Evolutionary conservation across 2,113 vertebrate genomes (phyloP).

Genomic region (Cariama cristata): DNA sequence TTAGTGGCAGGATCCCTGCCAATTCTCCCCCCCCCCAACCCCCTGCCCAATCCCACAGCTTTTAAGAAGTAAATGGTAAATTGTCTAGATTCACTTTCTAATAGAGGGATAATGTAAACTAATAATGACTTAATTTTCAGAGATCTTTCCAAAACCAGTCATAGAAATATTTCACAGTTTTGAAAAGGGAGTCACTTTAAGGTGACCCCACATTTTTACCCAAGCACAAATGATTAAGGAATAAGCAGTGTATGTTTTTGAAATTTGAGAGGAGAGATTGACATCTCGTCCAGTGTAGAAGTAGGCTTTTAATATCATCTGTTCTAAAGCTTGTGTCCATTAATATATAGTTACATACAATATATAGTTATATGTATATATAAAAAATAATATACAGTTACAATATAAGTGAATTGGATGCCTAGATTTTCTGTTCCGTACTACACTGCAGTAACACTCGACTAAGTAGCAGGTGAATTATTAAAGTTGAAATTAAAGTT

Average conservation of each 20-base stretch:
- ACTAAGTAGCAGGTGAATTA: background rate
- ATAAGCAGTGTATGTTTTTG: background rate
- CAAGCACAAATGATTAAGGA: background rate
- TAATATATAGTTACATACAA: no score
- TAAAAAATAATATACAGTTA: no score
- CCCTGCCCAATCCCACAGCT: background rate
- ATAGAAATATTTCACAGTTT: background rate
- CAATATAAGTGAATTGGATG: background rate
- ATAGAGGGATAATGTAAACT: background rate
- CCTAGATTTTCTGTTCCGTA: background rate
- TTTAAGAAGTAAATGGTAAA: background rate
- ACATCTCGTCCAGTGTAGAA: background rate
- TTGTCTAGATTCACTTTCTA: background rate
- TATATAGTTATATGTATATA: no score
- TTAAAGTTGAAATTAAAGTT: background rate
- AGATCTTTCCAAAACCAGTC: background rate
- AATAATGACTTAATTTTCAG: background rate
- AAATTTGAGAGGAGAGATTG: background rate
- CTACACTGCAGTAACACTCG: background rate
- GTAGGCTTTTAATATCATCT: background rate
- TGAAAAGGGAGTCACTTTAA: background rate
- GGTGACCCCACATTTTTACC: background rate
- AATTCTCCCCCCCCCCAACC: no score
- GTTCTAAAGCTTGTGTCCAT: background rate
- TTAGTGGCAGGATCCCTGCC: background rate